These are phyloP conservation scores for Apostichopus japonicus DNA, from an alignment of 35 echinoderm and acorn worm genomes.

Conservation along the genomic window DNA sequence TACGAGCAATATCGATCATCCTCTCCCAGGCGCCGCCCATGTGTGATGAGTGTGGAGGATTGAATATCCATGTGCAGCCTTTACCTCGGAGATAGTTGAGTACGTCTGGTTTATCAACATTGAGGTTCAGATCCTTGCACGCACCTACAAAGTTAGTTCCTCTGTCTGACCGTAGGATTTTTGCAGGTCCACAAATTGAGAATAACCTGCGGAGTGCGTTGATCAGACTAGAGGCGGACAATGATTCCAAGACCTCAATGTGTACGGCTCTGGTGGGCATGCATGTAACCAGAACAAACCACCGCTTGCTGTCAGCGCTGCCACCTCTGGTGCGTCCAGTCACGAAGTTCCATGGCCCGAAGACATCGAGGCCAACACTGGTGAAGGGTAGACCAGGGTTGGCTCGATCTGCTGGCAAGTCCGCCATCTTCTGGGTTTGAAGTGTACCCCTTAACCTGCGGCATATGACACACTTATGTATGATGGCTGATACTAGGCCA, in stretches of 20 bases:
- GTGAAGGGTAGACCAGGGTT: neutral
- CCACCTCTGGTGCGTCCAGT: conserved; percentile 36
- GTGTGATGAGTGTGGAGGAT: too few species aligned
- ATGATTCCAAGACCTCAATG: conserved; percentile 18
- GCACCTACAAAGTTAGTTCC: conserved; percentile 70
- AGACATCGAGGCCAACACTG: conserved; percentile 63
- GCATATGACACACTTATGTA: neutral
- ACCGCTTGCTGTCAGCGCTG: conserved; percentile 54
- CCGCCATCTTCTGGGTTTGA: conserved; percentile 5
- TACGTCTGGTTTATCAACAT: neutral
- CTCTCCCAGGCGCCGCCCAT: too few species aligned
- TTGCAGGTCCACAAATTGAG: conserved; percentile 59
- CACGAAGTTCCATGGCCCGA: conserved; percentile 59
- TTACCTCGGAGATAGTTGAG: neutral
- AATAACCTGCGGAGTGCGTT: conserved; percentile 48
- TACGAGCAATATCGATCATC: conserved; percentile 50
- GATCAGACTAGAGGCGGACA: conserved; percentile 36
- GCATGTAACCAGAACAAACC: conserved; percentile 38
- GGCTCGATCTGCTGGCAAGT: neutral
- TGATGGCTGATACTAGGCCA: neutral
- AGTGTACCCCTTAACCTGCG: neutral
- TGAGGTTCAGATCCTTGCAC: conserved; percentile 8
- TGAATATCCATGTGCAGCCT: too few species aligned
- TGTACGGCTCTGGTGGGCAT: conserved; percentile 38
- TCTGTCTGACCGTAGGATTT: conserved; percentile 53